Base-by-base conservation (phyloP, 2,113 vertebrate genomes). In the Paramisgurnus dabryanus region DNA sequence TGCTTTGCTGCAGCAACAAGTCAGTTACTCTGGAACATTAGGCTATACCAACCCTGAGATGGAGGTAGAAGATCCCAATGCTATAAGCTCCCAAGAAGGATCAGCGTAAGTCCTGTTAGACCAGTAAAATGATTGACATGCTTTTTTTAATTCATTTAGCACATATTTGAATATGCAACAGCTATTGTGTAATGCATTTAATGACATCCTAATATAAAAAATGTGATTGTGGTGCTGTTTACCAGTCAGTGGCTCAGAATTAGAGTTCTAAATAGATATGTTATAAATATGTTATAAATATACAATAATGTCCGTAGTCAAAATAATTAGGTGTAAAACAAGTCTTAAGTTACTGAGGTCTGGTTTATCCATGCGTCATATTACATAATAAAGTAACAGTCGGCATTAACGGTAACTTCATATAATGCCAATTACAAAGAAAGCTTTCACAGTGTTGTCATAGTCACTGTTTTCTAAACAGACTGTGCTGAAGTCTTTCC, bases 21-120 rank as follows among this genome's bases (percentile, higher is more conserved):
- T 82, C 57, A 84, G 73, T 86, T 95, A 88, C 78, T 85, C 93
- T 5, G 91, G 90, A 70, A 92, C 91, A 34, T 90, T 94, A 80
- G 93, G 91, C 45, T 95, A 93, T 79, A 94, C 94, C 82, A 93
- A 92, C 80, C 90, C 94, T 77, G 91, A 92, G 82, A 83, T 94
- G 86, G 90, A 90, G 10, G 80, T 89, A 80, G 91, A 94, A 78
- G 91, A 93, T 4, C 86, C 91, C 22, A 80, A 89, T 34, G 49
- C 81, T 41, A 81, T 88, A n/a, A 72, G 81, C 18, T 77, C 86
- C 67, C 89, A 68, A 85, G 87, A 87, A 87, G 85, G 84, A 63
- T 5, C 88, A 81, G 91, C 93, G 96, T 98, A 89, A 90, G 90
- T 49, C 18, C 11, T 34, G 6, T 9, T 39, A 75, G 55, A 75